Base-by-base conservation (phyloP, 2,888 invertebrate species). In the Xanthia icteritia region DNA sequence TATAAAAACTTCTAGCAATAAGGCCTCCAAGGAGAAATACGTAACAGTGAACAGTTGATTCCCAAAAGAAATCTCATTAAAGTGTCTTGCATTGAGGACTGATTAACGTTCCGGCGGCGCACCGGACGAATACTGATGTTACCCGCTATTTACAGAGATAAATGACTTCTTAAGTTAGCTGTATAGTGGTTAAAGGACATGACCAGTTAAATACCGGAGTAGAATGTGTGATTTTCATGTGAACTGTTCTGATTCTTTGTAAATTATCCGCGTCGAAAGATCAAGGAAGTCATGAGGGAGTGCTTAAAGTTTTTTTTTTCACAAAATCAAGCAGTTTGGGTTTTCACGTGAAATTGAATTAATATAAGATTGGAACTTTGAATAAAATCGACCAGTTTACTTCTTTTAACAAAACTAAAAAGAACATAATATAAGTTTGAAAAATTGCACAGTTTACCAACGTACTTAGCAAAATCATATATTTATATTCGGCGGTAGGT, bases 41-140 rank as follows among this genome's bases (percentile, higher is more conserved):
- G 86, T 87, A 85, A 87, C 90, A 91, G 90, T 85, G 87, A 85
- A 86, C 90, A 91, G 90, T 91, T 87, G 91, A 92, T 93, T 92
- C 92, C 90, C 84, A 92, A 89, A 94, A 94, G 94, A 94, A 95
- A 95, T 93, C 94, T 94, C 95, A 95, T 95, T 95, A 94, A 94
- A 93, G 90, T 91, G 93, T 88, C 93, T 90, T 91, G 90, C 92
- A 92, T 92, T 89, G 90, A 92, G 89, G 92, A 90, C 93, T 94
- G 94, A 95, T 95, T 94, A 94, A 92, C 92, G 92, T 89, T 86
- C 84, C 80, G 75, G 65, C 64, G 82, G 86, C 82, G 82, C 91
- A 85, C 89, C 82, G 71, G 70, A 79, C 76, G 93, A 93, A 94
- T 94, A 93, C 92, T 90, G 90, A 93, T 91, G 84, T 79, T 71